Percentiles rank a stretch among this genome's conserved stretches.
Evolutionary conservation across 1,140 invertebrate species (phyloP).

Genomic region (Drosophila seguyi): DNA sequence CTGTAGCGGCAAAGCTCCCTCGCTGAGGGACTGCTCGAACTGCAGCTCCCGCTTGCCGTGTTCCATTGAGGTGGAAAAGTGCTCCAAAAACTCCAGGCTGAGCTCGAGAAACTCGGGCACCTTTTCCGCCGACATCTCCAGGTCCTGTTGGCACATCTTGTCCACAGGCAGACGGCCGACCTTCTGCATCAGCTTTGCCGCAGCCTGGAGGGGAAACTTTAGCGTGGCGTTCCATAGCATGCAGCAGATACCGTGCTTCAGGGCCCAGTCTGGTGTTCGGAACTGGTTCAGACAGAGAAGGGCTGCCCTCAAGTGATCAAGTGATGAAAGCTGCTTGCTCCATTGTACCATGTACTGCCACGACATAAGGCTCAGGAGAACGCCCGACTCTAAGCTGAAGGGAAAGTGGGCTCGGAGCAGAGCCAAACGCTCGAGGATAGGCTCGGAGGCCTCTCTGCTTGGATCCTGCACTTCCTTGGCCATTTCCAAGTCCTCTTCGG

Average conservation of each 20-base stretch:
- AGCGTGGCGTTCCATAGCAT: conserved; percentile 95
- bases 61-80: conserved; percentile 87
- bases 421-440: conserved; percentile 87
- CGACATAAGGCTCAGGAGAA: conserved; percentile 93
- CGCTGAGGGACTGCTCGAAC: conserved; percentile 90
- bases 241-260: conserved; percentile 91
- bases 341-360: conserved; percentile 96
- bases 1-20: conserved; percentile 89
- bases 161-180: conserved; percentile 95
- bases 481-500: conserved; percentile 31
- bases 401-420: conserved; percentile 92
- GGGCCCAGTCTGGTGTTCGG: conserved; percentile 87
- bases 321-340: conserved; percentile 91
- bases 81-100: conserved; percentile 90
- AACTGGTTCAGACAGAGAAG: conserved; percentile 87
- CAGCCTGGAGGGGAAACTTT: conserved; percentile 90
- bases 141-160: conserved; percentile 90
- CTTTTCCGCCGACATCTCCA: conserved; percentile 90
- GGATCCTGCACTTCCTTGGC: conserved; percentile 44
- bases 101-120: conserved; percentile 90
- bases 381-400: conserved; percentile 92
- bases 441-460: conserved; percentile 83
- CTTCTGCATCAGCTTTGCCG: conserved; percentile 93
- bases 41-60: conserved; percentile 86
- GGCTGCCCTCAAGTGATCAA: conserved; percentile 88